Conservation (phyloP, 1,140 invertebrate species). For the Tribolium madens region DNA sequence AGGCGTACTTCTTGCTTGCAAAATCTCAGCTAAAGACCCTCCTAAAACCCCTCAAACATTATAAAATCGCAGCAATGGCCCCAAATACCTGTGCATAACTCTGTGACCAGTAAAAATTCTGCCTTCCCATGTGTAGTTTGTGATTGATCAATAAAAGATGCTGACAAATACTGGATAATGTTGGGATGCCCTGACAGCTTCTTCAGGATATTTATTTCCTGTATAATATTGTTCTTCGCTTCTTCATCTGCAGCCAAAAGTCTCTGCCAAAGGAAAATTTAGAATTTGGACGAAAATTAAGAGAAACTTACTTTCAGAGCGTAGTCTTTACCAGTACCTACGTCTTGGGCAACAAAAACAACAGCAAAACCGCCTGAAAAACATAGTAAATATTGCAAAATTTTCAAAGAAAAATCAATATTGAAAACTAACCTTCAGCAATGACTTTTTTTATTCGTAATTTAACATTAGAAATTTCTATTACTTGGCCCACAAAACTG, state of each 20-base stretch:
- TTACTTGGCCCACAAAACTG: conserved; percentile 90
- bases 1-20: conserved; percentile 74
- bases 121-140: conserved; percentile 73
- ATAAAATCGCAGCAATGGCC: neutral
- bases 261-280: conserved; percentile 68
- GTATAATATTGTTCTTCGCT: conserved; percentile 80
- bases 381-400: conserved; percentile 51
- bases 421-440: conserved; percentile 83
- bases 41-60: conserved; percentile 64
- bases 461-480: conserved; percentile 91
- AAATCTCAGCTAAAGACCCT: conserved; percentile 85
- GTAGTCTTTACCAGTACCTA: conserved; percentile 87
- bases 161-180: conserved; percentile 83
- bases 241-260: conserved; percentile 84
- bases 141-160: conserved; percentile 79
- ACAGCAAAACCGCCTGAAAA: conserved; percentile 92
- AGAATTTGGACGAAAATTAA: conserved; percentile 13
- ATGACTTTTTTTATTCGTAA: conserved; percentile 90
- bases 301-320: conserved; percentile 79
- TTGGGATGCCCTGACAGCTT: conserved; percentile 84
- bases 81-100: conserved; percentile 60
- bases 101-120: conserved; percentile 63
- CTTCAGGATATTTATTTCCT: conserved; percentile 84
- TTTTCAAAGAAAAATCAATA: conserved; percentile 58
- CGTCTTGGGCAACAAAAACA: conserved; percentile 93